Evolutionary conservation across 2,797 vertebrate genomes (phyloP).

Genomic region (Falco naumanni): DNA sequence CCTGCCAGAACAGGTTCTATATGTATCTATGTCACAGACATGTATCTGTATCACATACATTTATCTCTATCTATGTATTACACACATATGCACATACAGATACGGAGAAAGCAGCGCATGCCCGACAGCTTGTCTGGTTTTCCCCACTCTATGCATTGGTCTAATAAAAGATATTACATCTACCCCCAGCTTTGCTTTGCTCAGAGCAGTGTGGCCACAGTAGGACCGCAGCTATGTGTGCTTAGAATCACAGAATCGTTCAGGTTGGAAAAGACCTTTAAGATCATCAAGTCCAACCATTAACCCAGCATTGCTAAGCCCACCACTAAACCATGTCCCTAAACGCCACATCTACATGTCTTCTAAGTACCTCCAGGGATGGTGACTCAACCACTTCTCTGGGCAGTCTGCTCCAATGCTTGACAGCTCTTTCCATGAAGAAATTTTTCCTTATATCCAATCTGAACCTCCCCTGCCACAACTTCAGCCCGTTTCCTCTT

Average conservation of each 20-base stretch:
- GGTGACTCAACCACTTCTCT: too few species aligned
- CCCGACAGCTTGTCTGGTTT: background rate
- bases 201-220: background rate
- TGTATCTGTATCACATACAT: background rate
- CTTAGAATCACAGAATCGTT: background rate
- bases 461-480: too few species aligned
- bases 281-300: too few species aligned
- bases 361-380: too few species aligned
- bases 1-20: background rate
- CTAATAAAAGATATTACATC: background rate
- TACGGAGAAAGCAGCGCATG: background rate
- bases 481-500: too few species aligned
- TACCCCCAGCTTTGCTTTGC: background rate
- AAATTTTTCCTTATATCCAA: too few species aligned
- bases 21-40: background rate
- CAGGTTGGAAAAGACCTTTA: too few species aligned
- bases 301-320: too few species aligned
- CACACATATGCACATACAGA: background rate
- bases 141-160: background rate
- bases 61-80: fast-evolving
- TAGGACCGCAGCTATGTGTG: background rate
- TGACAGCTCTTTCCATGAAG: too few species aligned
- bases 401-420: too few species aligned
- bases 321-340: too few species aligned
- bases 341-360: too few species aligned